These are phyloP conservation scores for Agonum fuliginosum DNA, from an alignment of 2,888 invertebrate species.

Conservation along the genomic window DNA sequence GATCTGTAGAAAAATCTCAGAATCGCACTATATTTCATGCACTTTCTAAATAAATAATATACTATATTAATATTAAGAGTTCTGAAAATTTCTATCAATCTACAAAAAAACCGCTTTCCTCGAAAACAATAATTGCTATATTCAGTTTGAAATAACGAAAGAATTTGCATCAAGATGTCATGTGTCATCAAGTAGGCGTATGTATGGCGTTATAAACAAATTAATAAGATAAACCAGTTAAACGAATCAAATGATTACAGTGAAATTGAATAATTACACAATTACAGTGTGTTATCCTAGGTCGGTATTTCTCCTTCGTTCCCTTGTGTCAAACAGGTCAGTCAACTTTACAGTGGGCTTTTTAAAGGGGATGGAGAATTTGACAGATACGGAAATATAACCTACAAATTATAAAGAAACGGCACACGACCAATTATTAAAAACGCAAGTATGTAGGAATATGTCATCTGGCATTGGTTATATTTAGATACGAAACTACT, in stretches of 20 bases:
- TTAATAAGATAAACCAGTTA: constrained; percentile 1
- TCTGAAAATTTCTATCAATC: too few species aligned
- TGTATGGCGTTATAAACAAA: constrained; percentile 6
- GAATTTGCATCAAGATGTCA: neutral
- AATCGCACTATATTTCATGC: too few species aligned
- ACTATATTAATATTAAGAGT: too few species aligned
- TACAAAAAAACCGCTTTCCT: too few species aligned
- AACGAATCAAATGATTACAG: constrained; percentile 7
- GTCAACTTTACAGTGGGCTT: constrained; percentile 25
- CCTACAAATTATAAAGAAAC: neutral
- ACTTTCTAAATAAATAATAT: too few species aligned
- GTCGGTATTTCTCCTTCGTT: constrained; percentile 19
- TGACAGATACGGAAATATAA: neutral
- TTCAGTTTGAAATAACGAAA: too few species aligned
- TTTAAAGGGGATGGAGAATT: constrained; percentile 15
- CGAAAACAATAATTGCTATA: too few species aligned
- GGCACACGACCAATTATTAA: neutral
- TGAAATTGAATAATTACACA: constrained; percentile 45
- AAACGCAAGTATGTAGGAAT: constrained; percentile 20
- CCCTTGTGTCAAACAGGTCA: constrained; percentile 33
- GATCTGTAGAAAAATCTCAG: too few species aligned
- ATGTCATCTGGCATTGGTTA: constrained; percentile 50
- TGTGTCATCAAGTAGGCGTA: neutral
- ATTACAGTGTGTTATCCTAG: constrained; percentile 52
- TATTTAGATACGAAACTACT: constrained; percentile 26